These are phyloP conservation scores for Scomber colias DNA, from an alignment of 2,113 vertebrate genomes.

Conservation along the genomic window DNA sequence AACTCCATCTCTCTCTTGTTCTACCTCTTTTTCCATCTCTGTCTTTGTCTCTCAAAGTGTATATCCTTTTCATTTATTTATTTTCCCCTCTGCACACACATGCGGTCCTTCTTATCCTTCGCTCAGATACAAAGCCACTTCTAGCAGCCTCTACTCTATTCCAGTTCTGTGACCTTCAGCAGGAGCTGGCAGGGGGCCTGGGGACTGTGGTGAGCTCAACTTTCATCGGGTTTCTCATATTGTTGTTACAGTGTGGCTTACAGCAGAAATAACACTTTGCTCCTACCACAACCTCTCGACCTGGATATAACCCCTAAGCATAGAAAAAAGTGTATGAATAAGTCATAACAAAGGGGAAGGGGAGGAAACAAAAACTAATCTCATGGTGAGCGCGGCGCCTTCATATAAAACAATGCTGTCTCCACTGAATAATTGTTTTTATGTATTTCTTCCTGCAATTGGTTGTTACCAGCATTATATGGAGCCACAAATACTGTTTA, in stretches of 20 bases:
- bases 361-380: conserved; percentile 38
- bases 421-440: neutral
- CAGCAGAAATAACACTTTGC: conserved; percentile 82
- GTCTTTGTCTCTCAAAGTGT: neutral
- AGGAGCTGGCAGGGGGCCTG: conserved; percentile 67
- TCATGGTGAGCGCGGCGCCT: conserved; percentile 9
- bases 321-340: conserved; percentile 61
- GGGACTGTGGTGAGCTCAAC: conserved; percentile 77
- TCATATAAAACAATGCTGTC: conserved; percentile 22
- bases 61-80: conserved; percentile 29
- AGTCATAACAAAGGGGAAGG: conserved; percentile 60
- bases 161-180: conserved; percentile 70
- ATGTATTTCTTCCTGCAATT: conserved; percentile 9
- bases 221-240: conserved; percentile 78
- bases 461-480: neutral
- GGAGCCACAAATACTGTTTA: neutral
- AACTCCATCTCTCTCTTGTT: neutral
- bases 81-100: neutral
- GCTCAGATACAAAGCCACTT: conserved; percentile 45
- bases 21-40: neutral
- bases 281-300: conserved; percentile 76
- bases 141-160: conserved; percentile 35
- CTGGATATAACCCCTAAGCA: conserved; percentile 70
- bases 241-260: conserved; percentile 82
- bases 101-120: neutral